Base-by-base conservation (phyloP, 2,888 invertebrate genomes). In the Laspeyria flexula region DNA sequence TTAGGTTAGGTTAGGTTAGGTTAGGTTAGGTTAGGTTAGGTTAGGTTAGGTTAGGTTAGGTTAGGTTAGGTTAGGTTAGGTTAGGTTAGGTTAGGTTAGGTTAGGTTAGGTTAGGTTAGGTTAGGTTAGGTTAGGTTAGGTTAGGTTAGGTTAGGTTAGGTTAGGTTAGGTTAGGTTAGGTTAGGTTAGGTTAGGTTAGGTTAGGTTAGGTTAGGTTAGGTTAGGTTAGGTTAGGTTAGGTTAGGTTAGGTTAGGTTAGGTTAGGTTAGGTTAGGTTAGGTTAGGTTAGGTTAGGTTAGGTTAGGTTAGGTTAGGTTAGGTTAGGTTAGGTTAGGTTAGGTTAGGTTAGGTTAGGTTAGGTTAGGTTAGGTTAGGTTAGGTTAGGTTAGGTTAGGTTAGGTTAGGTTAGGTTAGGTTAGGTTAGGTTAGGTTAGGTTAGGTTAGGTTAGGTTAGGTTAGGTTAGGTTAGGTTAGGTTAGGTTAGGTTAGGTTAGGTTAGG, bases 351-450 rank as follows among this genome's bases (percentile, higher is more conserved):
- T 63, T 60, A 58, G 65, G 60, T 61, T 61, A 59, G 61, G 65
- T 61, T 65, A 57, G 62, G 65, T 61, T 61, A 59, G 59, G 61
- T 57, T 61, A 59, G 60, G 59, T 61, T 58, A 55, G 56, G 58
- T 58, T 64, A 56, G 60, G 58, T 49, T 49, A 43, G 50, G 50
- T 50, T 50, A 43, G 15, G 18, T 15, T 15, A 45, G 37, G 45
- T 37, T 47, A 47, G 47, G 47, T 47, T 47, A 47, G 47, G 47
- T 47, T 47, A 47, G 46, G 45, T 46, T 46, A 46, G 46, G 47
- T 47, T 47, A 46, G 46, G 46, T 46, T 39, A 39, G 46, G 40
- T 23, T 40, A 40, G 40, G 40, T 40, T 40, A 40, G 41, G 47
- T 41, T 47, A 40, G 46, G 40, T 45, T 45, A 30, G 45, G 45